Conservation (phyloP, 1,140 invertebrate species). For the Hycleus cichorii region DNA sequence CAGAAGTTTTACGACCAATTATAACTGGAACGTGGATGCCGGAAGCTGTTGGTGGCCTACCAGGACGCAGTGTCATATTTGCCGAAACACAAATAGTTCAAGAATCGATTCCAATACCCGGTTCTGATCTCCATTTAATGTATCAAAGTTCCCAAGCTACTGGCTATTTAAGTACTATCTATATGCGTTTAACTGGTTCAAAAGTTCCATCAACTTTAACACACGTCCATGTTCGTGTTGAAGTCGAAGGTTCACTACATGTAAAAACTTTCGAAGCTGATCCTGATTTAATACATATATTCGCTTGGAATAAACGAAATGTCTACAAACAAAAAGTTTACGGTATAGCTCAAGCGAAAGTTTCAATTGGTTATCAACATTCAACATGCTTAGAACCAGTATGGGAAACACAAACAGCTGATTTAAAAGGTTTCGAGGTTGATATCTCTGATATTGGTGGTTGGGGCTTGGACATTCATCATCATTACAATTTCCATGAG, state of each 20-base stretch:
- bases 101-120: slow-evolving; percentile 88
- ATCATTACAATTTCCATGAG: slow-evolving; percentile 97
- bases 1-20: slow-evolving; percentile 70
- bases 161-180: slow-evolving; percentile 86
- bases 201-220: slow-evolving; percentile 71
- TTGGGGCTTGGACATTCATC: slow-evolving; percentile 96
- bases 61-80: slow-evolving; percentile 74
- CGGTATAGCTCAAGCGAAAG: slow-evolving; percentile 76
- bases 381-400: slow-evolving; percentile 75
- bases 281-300: slow-evolving; percentile 88
- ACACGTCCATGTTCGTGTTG: slow-evolving; percentile 79
- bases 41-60: slow-evolving; percentile 72
- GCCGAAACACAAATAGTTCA: slow-evolving; percentile 90
- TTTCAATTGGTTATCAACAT: slow-evolving; percentile 93
- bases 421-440: slow-evolving; percentile 92
- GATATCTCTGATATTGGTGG: slow-evolving; percentile 95
- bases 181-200: slow-evolving; percentile 80
- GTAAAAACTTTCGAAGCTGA: slow-evolving; percentile 92
- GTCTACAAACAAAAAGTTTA: slow-evolving; percentile 96
- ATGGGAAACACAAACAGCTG: slow-evolving; percentile 91
- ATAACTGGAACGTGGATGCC: slow-evolving; percentile 81
- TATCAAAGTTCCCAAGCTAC: slow-evolving; percentile 88
- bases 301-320: slow-evolving; percentile 95
- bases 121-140: slow-evolving; percentile 82
- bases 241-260: slow-evolving; percentile 62